Evolutionary conservation across 2,113 vertebrate species (phyloP).

Genomic region (Axis porcinus): DNA sequence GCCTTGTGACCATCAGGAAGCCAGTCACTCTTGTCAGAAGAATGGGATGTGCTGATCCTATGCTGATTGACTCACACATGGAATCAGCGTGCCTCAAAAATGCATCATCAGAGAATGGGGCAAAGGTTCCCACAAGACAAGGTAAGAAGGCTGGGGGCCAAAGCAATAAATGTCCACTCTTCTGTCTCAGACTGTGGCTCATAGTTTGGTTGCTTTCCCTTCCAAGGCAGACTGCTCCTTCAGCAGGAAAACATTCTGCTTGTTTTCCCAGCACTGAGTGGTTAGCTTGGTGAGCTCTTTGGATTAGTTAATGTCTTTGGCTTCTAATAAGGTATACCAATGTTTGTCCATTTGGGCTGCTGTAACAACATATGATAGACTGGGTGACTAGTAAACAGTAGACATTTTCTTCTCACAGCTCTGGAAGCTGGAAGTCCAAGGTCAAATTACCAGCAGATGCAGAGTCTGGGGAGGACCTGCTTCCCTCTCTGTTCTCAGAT

Average conservation of each 20-base stretch:
- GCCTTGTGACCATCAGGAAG: neutral
- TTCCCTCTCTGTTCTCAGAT: neutral
- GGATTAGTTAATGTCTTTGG: neutral
- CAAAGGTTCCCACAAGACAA: neutral
- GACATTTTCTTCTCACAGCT: neutral
- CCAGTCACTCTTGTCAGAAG: neutral
- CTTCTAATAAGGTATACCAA: neutral
- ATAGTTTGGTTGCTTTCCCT: neutral
- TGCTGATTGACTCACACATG: neutral
- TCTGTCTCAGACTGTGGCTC: neutral
- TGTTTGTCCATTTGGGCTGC: neutral
- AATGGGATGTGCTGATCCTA: neutral
- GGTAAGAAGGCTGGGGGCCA: neutral
- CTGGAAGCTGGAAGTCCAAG: neutral
- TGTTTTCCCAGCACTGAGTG: neutral
- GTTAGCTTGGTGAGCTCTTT: neutral
- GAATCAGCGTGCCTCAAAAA: neutral
- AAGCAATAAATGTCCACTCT: neutral
- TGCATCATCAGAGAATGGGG: neutral
- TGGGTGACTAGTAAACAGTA: neutral
- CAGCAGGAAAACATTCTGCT: neutral
- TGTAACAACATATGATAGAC: neutral
- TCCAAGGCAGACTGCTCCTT: neutral
- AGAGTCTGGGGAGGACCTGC: neutral
- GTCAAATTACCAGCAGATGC: neutral